Base-by-base conservation (phyloP, 2,888 invertebrate species). In the Linyphia triangularis region DNA sequence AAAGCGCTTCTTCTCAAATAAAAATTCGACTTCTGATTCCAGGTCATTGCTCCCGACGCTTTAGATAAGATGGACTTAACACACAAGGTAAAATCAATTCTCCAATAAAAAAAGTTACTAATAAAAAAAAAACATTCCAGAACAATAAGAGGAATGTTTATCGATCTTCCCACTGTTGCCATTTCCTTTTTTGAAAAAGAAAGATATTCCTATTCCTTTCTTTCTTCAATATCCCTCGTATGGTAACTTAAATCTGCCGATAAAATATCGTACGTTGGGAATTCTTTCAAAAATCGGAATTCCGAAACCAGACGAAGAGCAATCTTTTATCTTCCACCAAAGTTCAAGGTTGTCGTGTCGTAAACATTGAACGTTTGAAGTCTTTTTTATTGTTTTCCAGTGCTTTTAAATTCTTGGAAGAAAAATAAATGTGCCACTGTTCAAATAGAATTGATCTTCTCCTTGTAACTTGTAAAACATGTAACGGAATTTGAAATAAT, bases 271-370 rank as follows among this genome's bases (percentile, higher is more conserved):
- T n/a, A 3, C n/a, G 5, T n/a, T 13, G 4, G 51, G 51, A 51
- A n/a, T 51, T 16, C 16, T 13, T 51, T n/a, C 16, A 1, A 51
- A 51, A 13, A n/a, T 16, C 10, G 51, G 51, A 51, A 51, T 51
- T 51, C 51, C 51, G 51, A n/a, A 51, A 51, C 51, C 51, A 51
- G 51, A 7, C 33, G 51, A 16, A 51, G 16, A 51, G n/a, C 28
- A 24, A 28, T 63, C 13, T 10, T 28, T 26, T 63, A 26, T 63
- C 28, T 63, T 63, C 7, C 28, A 5, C 26, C 16, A 24, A 26
- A 63, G 26, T 63, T 63, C 24, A 63, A 63, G 28, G 63, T 63
- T 63, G 10, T 51, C n/a, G n/a, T n/a, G 16, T 51, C n/a, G n/a
- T 51, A 51, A 51, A 51, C 51, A 2, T 26, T n/a, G n/a, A n/a